phyloP scores from a whole-genome alignment of 2,113 vertebrate species.

The Pelecanus crispus region DNA sequence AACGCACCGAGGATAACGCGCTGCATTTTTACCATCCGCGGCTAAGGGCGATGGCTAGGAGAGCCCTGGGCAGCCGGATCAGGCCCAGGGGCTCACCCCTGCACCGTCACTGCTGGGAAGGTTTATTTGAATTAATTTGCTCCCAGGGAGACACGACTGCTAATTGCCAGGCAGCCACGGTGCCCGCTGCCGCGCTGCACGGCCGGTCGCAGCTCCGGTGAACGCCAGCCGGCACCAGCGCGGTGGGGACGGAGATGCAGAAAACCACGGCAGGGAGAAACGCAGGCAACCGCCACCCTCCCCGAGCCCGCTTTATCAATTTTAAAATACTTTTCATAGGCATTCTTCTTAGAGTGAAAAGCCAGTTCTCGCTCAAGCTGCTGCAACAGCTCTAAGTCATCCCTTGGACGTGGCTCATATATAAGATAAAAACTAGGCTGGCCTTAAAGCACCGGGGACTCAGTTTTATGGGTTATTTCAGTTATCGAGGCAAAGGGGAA shows the following conservation, averaged over 20 bases:
- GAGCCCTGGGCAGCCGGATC: not conserved
- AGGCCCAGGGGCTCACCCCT: not conserved
- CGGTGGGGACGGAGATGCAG: not conserved
- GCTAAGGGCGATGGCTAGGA: not conserved
- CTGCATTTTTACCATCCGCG: not conserved
- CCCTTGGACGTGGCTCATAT: not conserved
- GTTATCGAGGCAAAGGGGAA: not conserved
- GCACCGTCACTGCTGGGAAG: rapidly evolving
- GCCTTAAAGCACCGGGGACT: not conserved
- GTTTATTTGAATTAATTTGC: not conserved
- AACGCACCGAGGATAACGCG: rapidly evolving
- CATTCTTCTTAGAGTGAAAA: not conserved
- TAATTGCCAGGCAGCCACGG: not conserved
- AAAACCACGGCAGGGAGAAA: not conserved
- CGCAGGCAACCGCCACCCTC: not conserved
- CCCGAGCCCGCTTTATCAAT: not conserved
- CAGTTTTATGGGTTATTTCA: not conserved
- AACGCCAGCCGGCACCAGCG: not conserved
- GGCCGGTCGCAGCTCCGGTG: not conserved
- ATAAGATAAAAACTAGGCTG: not conserved
- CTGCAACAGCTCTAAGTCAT: not conserved
- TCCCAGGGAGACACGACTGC: not conserved
- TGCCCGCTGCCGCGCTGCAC: not conserved
- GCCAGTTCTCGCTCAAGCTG: not conserved
- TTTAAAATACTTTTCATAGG: not conserved